phyloP scores from a whole-genome alignment of 2,113 vertebrate genomes.

The Upupa epops region DNA sequence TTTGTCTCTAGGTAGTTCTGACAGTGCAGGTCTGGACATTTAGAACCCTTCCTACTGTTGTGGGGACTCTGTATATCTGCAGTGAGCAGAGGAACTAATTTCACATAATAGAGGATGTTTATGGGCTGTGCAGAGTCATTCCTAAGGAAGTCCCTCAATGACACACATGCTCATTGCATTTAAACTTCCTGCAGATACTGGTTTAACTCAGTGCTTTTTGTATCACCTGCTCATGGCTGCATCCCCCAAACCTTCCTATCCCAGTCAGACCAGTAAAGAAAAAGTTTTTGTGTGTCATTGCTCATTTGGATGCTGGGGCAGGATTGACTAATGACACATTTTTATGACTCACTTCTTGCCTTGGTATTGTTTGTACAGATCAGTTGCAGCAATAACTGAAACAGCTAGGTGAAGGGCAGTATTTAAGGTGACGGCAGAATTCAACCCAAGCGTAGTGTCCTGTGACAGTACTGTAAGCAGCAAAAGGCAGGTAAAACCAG shows the following conservation, averaged over 20 bases:
- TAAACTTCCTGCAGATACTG: not conserved
- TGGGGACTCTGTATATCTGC: fast-evolving
- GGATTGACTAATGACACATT: fast-evolving
- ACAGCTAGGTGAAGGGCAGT: not conserved
- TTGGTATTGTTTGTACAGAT: not conserved
- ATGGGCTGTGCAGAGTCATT: not conserved
- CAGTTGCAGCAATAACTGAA: not conserved
- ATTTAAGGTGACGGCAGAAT: not conserved
- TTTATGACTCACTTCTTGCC: not conserved
- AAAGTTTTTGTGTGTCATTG: fast-evolving
- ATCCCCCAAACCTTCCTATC: not conserved
- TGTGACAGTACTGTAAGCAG: not conserved
- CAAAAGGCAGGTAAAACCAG: not conserved
- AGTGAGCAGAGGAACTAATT: not conserved
- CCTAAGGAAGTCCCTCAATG: not conserved
- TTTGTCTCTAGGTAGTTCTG: not conserved
- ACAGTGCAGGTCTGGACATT: not conserved
- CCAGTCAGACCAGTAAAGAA: not conserved
- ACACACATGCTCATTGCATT: not conserved
- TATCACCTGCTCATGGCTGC: not conserved
- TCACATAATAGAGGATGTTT: fast-evolving
- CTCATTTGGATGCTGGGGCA: not conserved
- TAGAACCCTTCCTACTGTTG: fast-evolving
- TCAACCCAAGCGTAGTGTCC: not conserved
- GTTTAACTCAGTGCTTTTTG: not conserved